Evolutionary conservation across 2,888 invertebrate species (phyloP), one percentile per base, ranked within the genome.

Genomic region (Tachystola acroxantha): DNA sequence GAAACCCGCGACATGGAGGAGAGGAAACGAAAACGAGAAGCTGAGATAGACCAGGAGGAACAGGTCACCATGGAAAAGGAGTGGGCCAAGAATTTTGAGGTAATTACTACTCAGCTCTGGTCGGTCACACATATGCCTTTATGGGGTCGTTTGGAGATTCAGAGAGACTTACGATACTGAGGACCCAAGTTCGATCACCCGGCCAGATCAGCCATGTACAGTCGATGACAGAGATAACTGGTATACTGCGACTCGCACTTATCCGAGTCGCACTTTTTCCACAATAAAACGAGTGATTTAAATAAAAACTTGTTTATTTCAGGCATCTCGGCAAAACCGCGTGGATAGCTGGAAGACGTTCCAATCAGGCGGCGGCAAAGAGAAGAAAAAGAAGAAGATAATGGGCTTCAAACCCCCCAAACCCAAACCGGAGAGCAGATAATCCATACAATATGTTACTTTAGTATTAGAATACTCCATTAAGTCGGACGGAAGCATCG

Each of bases 71-170:
- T 94, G 32, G 96, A 98, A 64, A 95, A 96, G 55, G 98, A 99
- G 72, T 99, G 98, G 97, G 96, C 98, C 49, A 97, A 98, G 70
- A 99, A 99, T 84, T 99, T 98, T 85, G 99, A 99, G 89, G 95
- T 94, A 68, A 12, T 19, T 20, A 9, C 20, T 6, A n/a, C n/a
- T n/a, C n/a, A n/a, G n/a, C n/a, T n/a, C n/a, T n/a, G n/a, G n/a
- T n/a, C n/a, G n/a, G n/a, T n/a, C n/a, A n/a, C n/a, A n/a, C n/a
- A n/a, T n/a, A n/a, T n/a, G n/a, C n/a, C n/a, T n/a, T n/a, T n/a
- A n/a, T n/a, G n/a, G n/a, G n/a, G n/a, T n/a, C n/a, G n/a, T n/a
- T n/a, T n/a, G n/a, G n/a, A n/a, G n/a, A n/a, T n/a, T 13, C 9
- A n/a, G 6, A 20, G 20, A n/a, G n/a, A n/a, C n/a, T n/a, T n/a